These are phyloP conservation scores for Ligdia adustata DNA, from an alignment of 2,888 invertebrate species.

Conservation along the genomic window DNA sequence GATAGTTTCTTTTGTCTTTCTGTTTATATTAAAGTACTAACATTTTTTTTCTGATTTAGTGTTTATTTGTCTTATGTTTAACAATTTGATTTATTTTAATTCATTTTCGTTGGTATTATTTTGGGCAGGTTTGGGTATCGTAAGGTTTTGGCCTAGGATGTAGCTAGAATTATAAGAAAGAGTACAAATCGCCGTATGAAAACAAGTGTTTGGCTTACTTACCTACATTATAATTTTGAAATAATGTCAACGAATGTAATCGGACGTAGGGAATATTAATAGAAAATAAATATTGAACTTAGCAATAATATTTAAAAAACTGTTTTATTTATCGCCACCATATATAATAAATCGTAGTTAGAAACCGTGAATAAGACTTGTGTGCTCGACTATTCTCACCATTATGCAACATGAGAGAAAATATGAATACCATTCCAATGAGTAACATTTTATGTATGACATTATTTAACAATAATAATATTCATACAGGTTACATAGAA, in stretches of 20 bases:
- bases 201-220: constrained; percentile 78
- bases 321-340: constrained; percentile 58
- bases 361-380: neutral
- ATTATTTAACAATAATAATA: no score
- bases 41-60: constrained; percentile 61
- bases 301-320: constrained; percentile 80
- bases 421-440: no score
- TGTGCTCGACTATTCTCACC: neutral
- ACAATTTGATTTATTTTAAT: constrained; percentile 60
- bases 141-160: constrained; percentile 84
- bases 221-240: constrained; percentile 76
- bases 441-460: no score
- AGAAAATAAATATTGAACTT: constrained; percentile 84
- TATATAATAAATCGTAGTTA: neutral
- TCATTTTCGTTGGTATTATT: constrained; percentile 67
- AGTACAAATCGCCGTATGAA: constrained; percentile 82
- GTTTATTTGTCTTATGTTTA: constrained; percentile 68
- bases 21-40: constrained; percentile 71
- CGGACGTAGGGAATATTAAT: constrained; percentile 82
- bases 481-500: no score
- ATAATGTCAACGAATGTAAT: constrained; percentile 85
- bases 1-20: no score
- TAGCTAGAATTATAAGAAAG: constrained; percentile 83
- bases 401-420: neutral
- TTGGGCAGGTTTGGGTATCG: constrained; percentile 84